Evolutionary conservation across 2,888 invertebrate genomes (phyloP), one percentile per base, ranked within the genome.

Genomic region (Agapetus fuscipes): DNA sequence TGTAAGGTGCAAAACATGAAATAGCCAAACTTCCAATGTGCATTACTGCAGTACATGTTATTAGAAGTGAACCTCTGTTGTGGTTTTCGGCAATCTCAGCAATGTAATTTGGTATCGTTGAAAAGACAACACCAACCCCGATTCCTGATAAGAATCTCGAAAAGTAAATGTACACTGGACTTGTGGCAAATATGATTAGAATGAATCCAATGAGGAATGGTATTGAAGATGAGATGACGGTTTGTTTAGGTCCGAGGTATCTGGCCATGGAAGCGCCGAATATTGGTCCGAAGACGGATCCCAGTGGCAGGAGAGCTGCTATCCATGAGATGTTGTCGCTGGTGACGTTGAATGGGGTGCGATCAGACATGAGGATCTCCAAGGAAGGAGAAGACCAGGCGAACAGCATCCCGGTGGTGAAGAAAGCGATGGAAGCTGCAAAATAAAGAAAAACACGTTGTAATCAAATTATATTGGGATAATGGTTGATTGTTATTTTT

Each of bases 301-400:
- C 48, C 10, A 44, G 31, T 12, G 37, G 43, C 27, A 45, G 25
- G 12, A 39, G 27, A 9, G 46, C 39, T 9, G 44, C 44, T 34
- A 61, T 58, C 62, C 61, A 62, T 0, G 61, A 59, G 1, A 59
- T 59, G 28, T 61, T 58, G 45, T 54, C 52, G 13, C 59, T 59
- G 2, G 56, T 58, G 36, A 61, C 47, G 9, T 46, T 50, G 7
- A 61, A 48, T 24, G 53, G 56, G 11, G 60, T 59, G 4, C 55
- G 49, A 3, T 53, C 33, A 3, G 53, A 52, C 46, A 60, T 58
- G 33, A 62, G 37, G 20, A 51, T 51, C 14, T 59, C 61, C 13
- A 62, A 46, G 2, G 53, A 57, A 24, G 62, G 61, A 10, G 62
- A 62, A 4, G 61, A 59, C 62, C 62, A 62, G 7, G 60, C 60